Base-by-base conservation (phyloP, 2,888 invertebrate species). In the Drosophila paucipuncta region DNA sequence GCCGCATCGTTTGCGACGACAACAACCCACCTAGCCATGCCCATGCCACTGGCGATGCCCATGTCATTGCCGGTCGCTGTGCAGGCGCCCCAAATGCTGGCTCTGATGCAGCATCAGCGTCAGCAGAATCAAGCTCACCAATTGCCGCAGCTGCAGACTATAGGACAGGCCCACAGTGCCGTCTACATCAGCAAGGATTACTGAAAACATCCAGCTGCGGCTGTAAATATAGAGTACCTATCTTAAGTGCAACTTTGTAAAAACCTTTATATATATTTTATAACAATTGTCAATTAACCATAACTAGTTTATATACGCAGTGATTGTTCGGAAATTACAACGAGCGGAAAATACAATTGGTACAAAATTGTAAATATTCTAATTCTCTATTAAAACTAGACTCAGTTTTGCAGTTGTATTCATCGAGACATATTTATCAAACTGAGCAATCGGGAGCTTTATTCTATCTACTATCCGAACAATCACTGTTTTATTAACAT, bases 181-280 rank as follows among this genome's bases (percentile, higher is more conserved):
- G 73, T 85, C 7, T 85, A 76, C 54, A 80, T 88, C 18, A 88
- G 75, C 82, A 86, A 86, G 69, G 85, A 86, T 16, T 86, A 83
- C 60, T 85, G 78, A 55, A 50, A 25, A 25, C 16, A 16, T 25
- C 50, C 28, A 16, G 5, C 4, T 11, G 11, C 39, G 33, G 39
- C 11, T 50, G 65, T 66, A 55, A 43, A 59, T 55, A 66, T 55
- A 66, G 68, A 79, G 82, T 82, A 82, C 82, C 82, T 83, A 79
- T 50, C 58, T 73, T 79, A 74, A 83, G 81, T 88, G 81, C 73
- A 76, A 79, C 55, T 57, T 77, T 62, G 54, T 77, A 55, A 70
- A 73, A 70, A 73, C 69, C 49, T 66, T 68, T 58, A 62, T 80
- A 76, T 28, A 62, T 65, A 71, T 35, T 58, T 69, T 79, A 49